Evolutionary conservation across 2,113 vertebrate genomes (phyloP), one percentile per base, ranked within the genome.

Genomic region (Trogon melanurus): DNA sequence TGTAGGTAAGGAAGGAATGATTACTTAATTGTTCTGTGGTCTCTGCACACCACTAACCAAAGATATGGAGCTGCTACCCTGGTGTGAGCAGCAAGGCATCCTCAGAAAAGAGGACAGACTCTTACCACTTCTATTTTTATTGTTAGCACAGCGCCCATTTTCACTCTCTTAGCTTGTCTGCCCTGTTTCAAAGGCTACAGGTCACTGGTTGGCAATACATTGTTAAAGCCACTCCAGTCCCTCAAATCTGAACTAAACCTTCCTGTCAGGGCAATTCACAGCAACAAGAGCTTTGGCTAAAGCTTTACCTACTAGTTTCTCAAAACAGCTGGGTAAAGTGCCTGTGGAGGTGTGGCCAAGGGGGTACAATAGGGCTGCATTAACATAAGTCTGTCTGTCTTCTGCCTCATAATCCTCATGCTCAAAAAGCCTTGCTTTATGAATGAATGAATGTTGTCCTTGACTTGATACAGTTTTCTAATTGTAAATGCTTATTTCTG

Each of bases 371-470:
- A n/a, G 64, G 62, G 34, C 71, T 79, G 53, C 22, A 60, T 83
- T 89, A 85, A 90, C 0, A 1, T 48, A 48, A 82, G 88, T 27
- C 85, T 79, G 79, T 44, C 75, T 58, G 64, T 41, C 85, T 88
- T 90, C 88, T 91, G 79, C 26, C 50, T 91, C 58, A 10, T 45
- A 12, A 3, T 65, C 67, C 56, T 93, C 60, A 60, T 91, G 44
- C 71, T 88, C 34, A 57, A 90, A 91, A 94, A 57, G 82, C 47
- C 79, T 88, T 85, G 67, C 56, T 93, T 93, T 88, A 83, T 93
- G 95, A 96, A 94, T 92, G 88, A 94, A 90, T 65, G 57, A 86
- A 91, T 86, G 90, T 66, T 95, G 89, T 93, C 83, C 95, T 94
- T 95, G 85, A 93, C 71, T 90, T 36, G 70, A 78, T 91, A 60